Percentiles rank a stretch among this genome's conserved stretches.
Evolutionary conservation across 2,888 invertebrate genomes (phyloP).

Genomic region (Athalia cordata): DNA sequence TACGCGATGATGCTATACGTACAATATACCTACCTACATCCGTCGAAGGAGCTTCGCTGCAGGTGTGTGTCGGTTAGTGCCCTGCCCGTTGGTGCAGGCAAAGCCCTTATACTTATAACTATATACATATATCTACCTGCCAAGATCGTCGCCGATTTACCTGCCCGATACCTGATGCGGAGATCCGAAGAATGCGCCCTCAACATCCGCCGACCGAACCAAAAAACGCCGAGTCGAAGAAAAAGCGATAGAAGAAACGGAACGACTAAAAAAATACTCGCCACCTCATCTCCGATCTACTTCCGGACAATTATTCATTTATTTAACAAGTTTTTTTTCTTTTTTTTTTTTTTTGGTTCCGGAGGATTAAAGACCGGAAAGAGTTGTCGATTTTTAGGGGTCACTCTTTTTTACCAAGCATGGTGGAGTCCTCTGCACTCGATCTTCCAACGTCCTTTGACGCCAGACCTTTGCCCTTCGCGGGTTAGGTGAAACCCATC

Average conservation of each 20-base stretch:
- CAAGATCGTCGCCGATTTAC: slow-evolving; percentile 13
- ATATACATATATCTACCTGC: background rate
- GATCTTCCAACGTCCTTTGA: too few species aligned
- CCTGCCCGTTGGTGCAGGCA: background rate
- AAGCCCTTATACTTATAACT: background rate
- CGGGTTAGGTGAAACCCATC: background rate
- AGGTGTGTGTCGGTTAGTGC: slow-evolving; percentile 22
- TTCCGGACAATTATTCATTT: slow-evolving; percentile 12
- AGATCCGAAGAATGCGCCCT: slow-evolving; percentile 20
- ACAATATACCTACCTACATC: too few species aligned
- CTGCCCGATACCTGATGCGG: slow-evolving; percentile 26
- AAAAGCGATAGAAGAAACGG: too few species aligned
- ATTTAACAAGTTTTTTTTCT: background rate
- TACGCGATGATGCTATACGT: too few species aligned
- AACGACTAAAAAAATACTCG: too few species aligned
- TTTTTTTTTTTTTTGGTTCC: too few species aligned
- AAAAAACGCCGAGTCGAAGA: too few species aligned
- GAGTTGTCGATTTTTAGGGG: too few species aligned
- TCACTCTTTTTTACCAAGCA: too few species aligned
- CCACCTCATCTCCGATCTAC: background rate
- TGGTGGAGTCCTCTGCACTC: too few species aligned
- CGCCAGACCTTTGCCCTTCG: background rate
- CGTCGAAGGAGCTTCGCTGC: background rate
- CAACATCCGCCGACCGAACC: slow-evolving; percentile 33
- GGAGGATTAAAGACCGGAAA: too few species aligned